phyloP scores from a whole-genome alignment of 2,888 invertebrate genomes.

The Drosophila trichaetosa region DNA sequence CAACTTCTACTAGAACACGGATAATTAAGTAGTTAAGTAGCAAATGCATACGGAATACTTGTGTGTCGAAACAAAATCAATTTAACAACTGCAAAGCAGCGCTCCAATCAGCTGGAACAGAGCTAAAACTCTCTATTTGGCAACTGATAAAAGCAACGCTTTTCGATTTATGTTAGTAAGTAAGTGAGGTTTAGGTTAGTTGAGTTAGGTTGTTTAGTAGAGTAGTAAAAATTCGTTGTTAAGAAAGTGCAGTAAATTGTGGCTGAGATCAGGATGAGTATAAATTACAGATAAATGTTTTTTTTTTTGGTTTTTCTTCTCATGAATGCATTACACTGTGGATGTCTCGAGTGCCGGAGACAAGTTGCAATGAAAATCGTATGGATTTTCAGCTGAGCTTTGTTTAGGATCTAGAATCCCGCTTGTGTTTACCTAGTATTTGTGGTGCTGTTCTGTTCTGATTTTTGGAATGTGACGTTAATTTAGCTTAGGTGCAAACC shows the following conservation, averaged over 20 bases:
- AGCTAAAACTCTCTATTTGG: slow-evolving; percentile 16
- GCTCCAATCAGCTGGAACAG: slow-evolving; percentile 46
- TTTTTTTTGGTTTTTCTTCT: neutral
- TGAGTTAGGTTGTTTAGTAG: slow-evolving; percentile 34
- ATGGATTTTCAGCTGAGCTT: neutral
- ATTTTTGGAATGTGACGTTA: slow-evolving; percentile 48
- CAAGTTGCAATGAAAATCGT: neutral
- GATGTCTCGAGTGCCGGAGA: neutral
- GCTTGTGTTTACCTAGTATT: slow-evolving; percentile 32
- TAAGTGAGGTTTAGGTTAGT: slow-evolving; percentile 30
- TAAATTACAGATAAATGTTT: slow-evolving; percentile 1
- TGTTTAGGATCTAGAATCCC: neutral
- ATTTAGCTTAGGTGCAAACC: slow-evolving; percentile 83
- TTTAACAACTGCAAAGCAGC: slow-evolving; percentile 35
- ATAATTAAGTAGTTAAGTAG: slow-evolving; percentile 45
- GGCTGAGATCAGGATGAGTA: slow-evolving; percentile 21
- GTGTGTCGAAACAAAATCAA: slow-evolving; percentile 58
- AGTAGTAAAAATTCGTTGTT: slow-evolving; percentile 35
- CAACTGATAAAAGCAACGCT: slow-evolving; percentile 42
- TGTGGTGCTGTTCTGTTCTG: slow-evolving; percentile 50
- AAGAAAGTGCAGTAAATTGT: slow-evolving; percentile 56
- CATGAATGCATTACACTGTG: slow-evolving; percentile 6
- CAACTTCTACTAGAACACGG: slow-evolving; percentile 74
- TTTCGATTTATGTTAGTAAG: slow-evolving; percentile 12
- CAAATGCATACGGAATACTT: slow-evolving; percentile 51